Conservation (phyloP, 1,140 invertebrate genomes). For the Parapsyche elsis region DNA sequence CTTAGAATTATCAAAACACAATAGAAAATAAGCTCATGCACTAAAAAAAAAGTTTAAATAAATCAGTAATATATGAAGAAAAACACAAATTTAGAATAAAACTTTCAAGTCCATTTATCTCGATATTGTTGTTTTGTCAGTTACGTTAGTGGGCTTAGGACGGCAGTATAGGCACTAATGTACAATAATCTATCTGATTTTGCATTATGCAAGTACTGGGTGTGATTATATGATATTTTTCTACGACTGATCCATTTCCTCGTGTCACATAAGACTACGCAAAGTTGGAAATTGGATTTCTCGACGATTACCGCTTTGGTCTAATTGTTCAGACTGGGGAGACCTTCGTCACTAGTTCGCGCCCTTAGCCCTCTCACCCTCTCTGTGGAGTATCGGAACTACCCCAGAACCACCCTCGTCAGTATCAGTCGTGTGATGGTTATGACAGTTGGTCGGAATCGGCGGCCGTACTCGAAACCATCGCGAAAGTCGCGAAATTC, state of each 20-base stretch:
- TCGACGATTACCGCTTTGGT: neutral
- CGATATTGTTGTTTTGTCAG: no score
- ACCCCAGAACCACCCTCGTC: neutral
- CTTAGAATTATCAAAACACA: no score
- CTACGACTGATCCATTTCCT: neutral
- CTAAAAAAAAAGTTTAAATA: no score
- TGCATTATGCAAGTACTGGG: no score
- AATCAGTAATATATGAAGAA: no score
- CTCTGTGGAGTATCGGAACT: neutral
- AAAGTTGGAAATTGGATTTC: neutral
- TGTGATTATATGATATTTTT: neutral
- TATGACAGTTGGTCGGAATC: conserved; percentile 18
- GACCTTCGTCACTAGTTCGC: neutral
- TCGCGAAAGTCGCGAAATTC: neutral
- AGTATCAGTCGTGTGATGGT: neutral
- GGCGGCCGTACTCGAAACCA: neutral
- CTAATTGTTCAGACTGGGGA: neutral
- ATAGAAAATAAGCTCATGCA: no score
- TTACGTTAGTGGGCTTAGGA: no score
- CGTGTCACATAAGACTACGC: neutral
- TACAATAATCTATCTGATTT: no score
- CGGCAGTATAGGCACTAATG: no score
- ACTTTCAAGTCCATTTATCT: no score
- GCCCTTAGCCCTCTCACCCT: neutral
- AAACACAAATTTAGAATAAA: no score